Conservation (phyloP, 2,888 invertebrate species). For the Euzetes globulus region DNA sequence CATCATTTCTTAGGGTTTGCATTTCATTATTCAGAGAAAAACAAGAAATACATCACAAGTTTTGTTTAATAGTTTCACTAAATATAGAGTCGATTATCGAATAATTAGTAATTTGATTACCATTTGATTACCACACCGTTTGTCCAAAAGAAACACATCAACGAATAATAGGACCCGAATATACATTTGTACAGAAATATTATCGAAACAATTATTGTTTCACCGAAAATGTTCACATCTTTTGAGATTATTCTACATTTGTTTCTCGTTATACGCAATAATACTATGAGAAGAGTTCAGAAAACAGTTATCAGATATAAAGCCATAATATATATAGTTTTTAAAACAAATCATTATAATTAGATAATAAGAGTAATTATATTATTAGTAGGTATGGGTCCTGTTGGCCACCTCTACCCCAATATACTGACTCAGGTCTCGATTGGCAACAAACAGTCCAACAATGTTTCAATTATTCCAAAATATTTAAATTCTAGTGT, state of each 20-base stretch:
- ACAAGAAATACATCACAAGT: slow-evolving; percentile 15
- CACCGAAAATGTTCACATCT: background rate
- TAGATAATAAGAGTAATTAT: background rate
- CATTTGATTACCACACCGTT: slow-evolving; percentile 21
- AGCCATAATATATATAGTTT: background rate
- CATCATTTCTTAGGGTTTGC: slow-evolving; percentile 16
- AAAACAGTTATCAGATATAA: slow-evolving; percentile 3
- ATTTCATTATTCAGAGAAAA: slow-evolving; percentile 7
- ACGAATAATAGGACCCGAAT: slow-evolving; percentile 19
- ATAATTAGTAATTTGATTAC: slow-evolving; percentile 18
- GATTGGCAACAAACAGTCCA: no score
- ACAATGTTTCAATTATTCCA: no score
- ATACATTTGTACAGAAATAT: slow-evolving; percentile 23
- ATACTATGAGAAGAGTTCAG: background rate
- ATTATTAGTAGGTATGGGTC: background rate
- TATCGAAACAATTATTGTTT: slow-evolving; percentile 24
- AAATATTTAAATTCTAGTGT: no score
- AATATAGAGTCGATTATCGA: slow-evolving; percentile 7
- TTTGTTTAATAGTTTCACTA: slow-evolving; percentile 8
- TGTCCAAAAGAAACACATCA: background rate
- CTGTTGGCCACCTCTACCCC: no score
- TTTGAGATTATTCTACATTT: slow-evolving; percentile 22
- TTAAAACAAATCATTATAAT: background rate
- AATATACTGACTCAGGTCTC: no score
- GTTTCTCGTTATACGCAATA: background rate